Conservation (phyloP, 2,888 invertebrate genomes). For the Chrysolina oricalcia region DNA sequence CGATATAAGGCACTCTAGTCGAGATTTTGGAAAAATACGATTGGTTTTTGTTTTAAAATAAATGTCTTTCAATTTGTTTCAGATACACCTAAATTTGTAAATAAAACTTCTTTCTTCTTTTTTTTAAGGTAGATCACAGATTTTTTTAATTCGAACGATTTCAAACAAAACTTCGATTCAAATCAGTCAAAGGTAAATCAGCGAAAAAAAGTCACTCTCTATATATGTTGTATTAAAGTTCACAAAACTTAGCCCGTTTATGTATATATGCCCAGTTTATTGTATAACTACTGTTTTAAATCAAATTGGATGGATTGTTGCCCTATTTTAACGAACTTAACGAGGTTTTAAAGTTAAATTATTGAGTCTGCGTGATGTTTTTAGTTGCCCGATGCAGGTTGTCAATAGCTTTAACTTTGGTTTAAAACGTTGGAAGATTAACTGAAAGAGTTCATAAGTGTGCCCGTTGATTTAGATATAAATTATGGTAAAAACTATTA, state of each 20-base stretch:
- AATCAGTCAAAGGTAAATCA: constrained; percentile 51
- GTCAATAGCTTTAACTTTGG: constrained; percentile 63
- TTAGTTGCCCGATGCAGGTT: constrained; percentile 65
- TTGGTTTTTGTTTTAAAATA: constrained; percentile 61
- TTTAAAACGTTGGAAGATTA: constrained; percentile 39
- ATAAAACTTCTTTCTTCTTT: constrained; percentile 52
- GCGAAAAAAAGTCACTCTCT: constrained; percentile 55
- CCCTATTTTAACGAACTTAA: constrained; percentile 58
- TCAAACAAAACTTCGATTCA: constrained; percentile 52
- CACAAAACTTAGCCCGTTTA: constrained; percentile 64
- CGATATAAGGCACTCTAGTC: constrained; percentile 72
- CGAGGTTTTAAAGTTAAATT: constrained; percentile 59
- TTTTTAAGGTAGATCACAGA: constrained; percentile 65
- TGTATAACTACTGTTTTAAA: constrained; percentile 57
- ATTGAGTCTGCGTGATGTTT: constrained; percentile 65
- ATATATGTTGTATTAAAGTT: constrained; percentile 54
- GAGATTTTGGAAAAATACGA: constrained; percentile 69
- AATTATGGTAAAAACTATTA: constrained; percentile 47
- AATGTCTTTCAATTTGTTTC: constrained; percentile 59
- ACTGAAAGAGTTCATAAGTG: constrained; percentile 51
- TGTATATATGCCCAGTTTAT: constrained; percentile 61
- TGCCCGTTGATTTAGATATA: constrained; percentile 58
- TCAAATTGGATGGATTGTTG: constrained; percentile 59
- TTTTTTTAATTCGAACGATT: constrained; percentile 61
- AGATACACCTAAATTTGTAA: constrained; percentile 62